These are phyloP conservation scores for Deroplatys truncata DNA, from an alignment of 2,888 invertebrate genomes.

Conservation along the genomic window DNA sequence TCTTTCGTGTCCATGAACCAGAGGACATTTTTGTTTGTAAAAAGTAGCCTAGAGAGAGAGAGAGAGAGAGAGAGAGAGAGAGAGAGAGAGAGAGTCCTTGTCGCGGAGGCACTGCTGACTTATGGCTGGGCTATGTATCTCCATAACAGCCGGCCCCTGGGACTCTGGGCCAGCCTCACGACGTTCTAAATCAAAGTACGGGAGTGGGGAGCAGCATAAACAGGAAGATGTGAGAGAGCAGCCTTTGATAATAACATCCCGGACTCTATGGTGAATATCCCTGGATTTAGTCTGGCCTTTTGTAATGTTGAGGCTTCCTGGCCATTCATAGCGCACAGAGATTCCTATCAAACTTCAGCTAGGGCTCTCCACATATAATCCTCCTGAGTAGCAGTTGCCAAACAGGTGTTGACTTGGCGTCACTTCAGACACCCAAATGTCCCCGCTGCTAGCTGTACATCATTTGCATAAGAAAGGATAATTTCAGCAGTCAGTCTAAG, in stretches of 20 bases:
- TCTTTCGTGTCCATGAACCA: neutral
- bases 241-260: neutral
- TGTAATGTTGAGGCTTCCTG: neutral
- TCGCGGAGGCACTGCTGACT: neutral
- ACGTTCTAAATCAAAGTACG: neutral
- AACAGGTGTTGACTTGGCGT: neutral
- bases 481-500: neutral
- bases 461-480: neutral
- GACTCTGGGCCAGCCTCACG: neutral
- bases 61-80: neutral
- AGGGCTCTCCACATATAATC: neutral
- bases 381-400: neutral
- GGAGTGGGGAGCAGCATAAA: neutral
- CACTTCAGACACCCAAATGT: neutral
- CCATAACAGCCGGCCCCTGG: neutral
- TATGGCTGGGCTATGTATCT: neutral
- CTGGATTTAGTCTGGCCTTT: neutral
- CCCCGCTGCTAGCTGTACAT: neutral
- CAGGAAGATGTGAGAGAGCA: neutral
- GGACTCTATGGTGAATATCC: neutral
- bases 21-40: neutral
- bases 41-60: neutral
- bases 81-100: neutral
- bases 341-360: neutral
- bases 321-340: neutral